These are phyloP conservation scores for Oncopeltus fasciatus DNA, from an alignment of 1,140 invertebrate species.

Conservation along the genomic window DNA sequence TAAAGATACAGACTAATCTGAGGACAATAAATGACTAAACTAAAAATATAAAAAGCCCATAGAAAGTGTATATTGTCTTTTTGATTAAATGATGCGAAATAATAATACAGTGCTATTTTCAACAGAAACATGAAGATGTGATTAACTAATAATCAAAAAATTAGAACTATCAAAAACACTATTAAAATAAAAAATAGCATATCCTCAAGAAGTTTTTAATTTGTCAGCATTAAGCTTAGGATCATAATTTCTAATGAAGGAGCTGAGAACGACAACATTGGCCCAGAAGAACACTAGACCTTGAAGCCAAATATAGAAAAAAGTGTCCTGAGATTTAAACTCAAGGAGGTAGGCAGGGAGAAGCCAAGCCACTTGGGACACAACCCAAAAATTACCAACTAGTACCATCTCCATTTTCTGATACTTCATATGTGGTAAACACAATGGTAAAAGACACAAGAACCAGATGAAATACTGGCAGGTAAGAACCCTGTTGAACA, in stretches of 20 bases:
- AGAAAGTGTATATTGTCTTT: too few relatives aligned
- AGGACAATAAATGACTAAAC: too few relatives aligned
- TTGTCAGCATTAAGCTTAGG: conserved; percentile 14
- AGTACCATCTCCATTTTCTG: conserved; percentile 37
- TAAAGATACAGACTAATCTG: too few relatives aligned
- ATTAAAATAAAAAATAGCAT: too few relatives aligned
- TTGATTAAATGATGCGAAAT: too few relatives aligned
- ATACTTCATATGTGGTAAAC: conserved; percentile 42
- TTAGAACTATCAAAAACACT: too few relatives aligned
- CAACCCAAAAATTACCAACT: conserved; percentile 51
- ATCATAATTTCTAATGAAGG: conserved; percentile 45
- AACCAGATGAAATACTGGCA: conserved; percentile 99
- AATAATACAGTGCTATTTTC: too few relatives aligned
- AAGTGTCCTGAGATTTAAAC: conserved; percentile 72
- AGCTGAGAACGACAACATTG: conserved; percentile 56
- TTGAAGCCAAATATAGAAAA: conserved; percentile 62
- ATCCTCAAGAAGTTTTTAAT: too few relatives aligned
- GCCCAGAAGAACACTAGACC: conserved; percentile 59
- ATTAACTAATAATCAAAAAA: too few relatives aligned
- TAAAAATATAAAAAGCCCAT: too few relatives aligned
- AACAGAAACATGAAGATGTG: too few relatives aligned
- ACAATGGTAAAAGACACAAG: conserved; percentile 68
- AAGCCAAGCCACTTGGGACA: conserved; percentile 75
- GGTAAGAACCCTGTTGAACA: conserved; percentile 91
- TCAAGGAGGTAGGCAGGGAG: conserved; percentile 79